Percentiles rank a stretch among this genome's conserved stretches.
These are phyloP conservation scores for Ibidorhyncha struthersii DNA, from an alignment of 2,113 vertebrate genomes.

Conservation along the genomic window DNA sequence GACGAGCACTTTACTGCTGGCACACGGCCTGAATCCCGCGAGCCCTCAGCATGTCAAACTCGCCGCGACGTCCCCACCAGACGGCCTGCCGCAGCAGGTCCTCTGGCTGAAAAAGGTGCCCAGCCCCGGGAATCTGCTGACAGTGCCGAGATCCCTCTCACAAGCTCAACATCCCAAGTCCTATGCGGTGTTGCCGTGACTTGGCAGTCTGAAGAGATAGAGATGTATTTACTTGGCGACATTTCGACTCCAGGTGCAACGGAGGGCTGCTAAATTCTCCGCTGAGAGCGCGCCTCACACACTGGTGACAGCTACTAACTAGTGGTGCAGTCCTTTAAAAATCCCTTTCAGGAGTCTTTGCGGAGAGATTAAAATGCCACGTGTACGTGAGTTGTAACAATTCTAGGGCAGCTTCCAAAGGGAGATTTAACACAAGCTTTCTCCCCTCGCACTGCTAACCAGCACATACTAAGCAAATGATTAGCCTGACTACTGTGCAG, in stretches of 20 bases:
- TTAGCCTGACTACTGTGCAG: background rate
- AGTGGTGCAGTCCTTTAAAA: background rate
- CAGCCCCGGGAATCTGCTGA: background rate
- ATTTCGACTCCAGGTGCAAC: background rate
- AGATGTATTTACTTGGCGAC: background rate
- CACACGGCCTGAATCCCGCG: background rate
- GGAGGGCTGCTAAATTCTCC: background rate
- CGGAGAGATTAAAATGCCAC: background rate
- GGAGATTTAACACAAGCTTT: background rate
- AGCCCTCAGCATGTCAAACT: background rate
- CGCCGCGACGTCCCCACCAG: background rate
- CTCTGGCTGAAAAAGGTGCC: background rate
- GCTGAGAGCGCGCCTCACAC: background rate
- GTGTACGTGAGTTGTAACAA: background rate
- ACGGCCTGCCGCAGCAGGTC: background rate
- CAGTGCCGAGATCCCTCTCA: background rate
- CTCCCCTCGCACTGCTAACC: background rate
- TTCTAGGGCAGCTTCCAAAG: background rate
- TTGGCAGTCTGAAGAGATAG: background rate
- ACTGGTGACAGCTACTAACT: conserved; percentile 47
- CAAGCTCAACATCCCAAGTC: background rate
- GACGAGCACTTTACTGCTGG: conserved; percentile 27
- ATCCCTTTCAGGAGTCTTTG: background rate
- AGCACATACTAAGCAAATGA: background rate
- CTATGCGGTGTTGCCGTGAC: background rate